Conservation (phyloP, 2,113 vertebrate genomes). For the Platichthys flesus region DNA sequence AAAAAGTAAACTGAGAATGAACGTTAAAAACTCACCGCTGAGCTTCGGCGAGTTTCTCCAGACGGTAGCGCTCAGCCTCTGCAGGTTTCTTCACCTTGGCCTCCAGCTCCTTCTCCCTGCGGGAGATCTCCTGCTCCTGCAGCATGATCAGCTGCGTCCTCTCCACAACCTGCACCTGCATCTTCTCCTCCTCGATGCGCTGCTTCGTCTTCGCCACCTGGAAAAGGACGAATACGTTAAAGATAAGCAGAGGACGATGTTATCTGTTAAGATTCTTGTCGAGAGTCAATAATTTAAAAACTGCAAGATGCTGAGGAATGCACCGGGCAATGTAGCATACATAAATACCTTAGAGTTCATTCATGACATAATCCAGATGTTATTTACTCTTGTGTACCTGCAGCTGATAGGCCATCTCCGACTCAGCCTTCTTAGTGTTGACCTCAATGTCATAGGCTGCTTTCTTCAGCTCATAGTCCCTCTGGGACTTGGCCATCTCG, state of each 20-base stretch:
- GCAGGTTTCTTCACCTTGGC: conserved; percentile 89
- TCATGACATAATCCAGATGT: not conserved
- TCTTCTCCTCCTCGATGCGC: conserved; percentile 90
- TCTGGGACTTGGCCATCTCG: conserved; percentile 92
- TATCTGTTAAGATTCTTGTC: not conserved
- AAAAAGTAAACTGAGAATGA: rapidly evolving
- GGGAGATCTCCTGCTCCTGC: conserved; percentile 91
- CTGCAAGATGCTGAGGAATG: not conserved
- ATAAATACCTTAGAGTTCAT: not conserved
- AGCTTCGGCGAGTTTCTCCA: conserved; percentile 89
- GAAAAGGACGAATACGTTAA: not conserved
- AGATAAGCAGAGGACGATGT: not conserved
- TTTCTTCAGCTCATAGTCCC: conserved; percentile 92
- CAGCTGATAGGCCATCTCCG: conserved; percentile 92
- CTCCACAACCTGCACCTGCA: conserved; percentile 92
- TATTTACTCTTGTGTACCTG: conserved; percentile 80
- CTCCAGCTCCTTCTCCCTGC: conserved; percentile 90
- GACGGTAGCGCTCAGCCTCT: conserved; percentile 86
- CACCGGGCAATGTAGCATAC: not conserved
- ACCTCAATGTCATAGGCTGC: conserved; percentile 89
- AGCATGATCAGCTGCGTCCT: conserved; percentile 89
- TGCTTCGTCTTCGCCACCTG: conserved; percentile 95
- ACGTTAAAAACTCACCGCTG: conserved; percentile 79
- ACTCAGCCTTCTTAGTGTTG: conserved; percentile 90
- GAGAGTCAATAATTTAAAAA: not conserved